Percentiles rank a stretch among this genome's conserved stretches.
These are phyloP conservation scores for Drosophila quinaria DNA, from an alignment of 2,888 invertebrate genomes.

Conservation along the genomic window DNA sequence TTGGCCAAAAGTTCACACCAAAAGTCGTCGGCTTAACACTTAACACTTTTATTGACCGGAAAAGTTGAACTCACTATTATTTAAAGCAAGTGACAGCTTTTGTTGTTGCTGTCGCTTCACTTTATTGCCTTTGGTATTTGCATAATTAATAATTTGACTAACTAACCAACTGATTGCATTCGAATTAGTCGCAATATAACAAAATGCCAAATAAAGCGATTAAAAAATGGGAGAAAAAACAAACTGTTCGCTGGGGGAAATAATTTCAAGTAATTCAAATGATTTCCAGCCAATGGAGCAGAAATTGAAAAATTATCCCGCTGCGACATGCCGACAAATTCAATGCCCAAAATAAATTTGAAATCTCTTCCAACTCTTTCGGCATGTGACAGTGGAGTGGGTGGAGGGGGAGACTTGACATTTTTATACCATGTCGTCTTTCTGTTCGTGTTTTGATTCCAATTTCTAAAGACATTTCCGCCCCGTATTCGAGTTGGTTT, in stretches of 20 bases:
- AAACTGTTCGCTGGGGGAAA: not conserved
- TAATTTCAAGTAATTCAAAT: slow-evolving; percentile 27
- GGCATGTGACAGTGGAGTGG: slow-evolving; percentile 10
- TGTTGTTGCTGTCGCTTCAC: not conserved
- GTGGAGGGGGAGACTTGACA: slow-evolving; percentile 48
- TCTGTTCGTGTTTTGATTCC: slow-evolving; percentile 67
- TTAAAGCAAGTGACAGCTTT: slow-evolving; percentile 18
- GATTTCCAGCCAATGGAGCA: slow-evolving; percentile 19
- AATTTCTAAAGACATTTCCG: slow-evolving; percentile 70
- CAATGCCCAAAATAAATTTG: slow-evolving; percentile 63
- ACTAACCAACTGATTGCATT: slow-evolving; percentile 29
- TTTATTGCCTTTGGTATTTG: slow-evolving; percentile 3
- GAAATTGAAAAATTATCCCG: slow-evolving; percentile 44
- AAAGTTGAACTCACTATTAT: slow-evolving; percentile 33
- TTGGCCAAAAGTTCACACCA: slow-evolving; percentile 27
- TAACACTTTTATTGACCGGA: slow-evolving; percentile 32
- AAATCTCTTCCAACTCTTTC: slow-evolving; percentile 40
- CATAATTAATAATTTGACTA: slow-evolving; percentile 21
- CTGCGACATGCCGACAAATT: slow-evolving; percentile 49
- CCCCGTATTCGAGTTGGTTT: slow-evolving; percentile 31
- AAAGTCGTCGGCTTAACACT: slow-evolving; percentile 43
- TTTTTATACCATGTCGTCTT: slow-evolving; percentile 68
- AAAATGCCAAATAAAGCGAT: slow-evolving; percentile 6
- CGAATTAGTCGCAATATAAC: slow-evolving; percentile 29
- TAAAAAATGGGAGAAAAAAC: not conserved